Evolutionary conservation across 2,888 invertebrate species (phyloP).

Genomic region (Andrena praecox): DNA sequence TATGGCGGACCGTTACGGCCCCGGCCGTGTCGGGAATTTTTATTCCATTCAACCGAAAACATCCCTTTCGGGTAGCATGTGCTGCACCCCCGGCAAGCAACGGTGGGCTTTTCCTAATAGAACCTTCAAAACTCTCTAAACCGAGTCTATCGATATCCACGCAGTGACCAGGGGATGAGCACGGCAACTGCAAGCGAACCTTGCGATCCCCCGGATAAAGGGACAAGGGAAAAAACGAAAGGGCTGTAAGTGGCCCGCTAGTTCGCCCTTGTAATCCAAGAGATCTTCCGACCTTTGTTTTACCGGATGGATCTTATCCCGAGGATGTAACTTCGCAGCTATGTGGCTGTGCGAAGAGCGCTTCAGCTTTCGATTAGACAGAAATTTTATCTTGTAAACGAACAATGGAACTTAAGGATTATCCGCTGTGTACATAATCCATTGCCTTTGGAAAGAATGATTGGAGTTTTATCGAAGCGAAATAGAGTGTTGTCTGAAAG

Average conservation of each 20-base stretch:
- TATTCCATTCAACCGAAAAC: conserved; percentile 31
- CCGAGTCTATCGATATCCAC: conserved; percentile 34
- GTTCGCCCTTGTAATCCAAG: conserved; percentile 11
- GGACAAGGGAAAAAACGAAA: conserved; percentile 2
- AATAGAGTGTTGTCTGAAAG: neutral
- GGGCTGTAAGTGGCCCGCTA: neutral
- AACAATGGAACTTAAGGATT: neutral
- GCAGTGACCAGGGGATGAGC: neutral
- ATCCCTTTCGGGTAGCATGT: conserved; percentile 20
- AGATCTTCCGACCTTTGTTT: conserved; percentile 33
- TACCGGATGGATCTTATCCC: conserved; percentile 3
- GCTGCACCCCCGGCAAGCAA: conserved; percentile 20
- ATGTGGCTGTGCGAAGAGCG: neutral
- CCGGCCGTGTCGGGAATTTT: conserved; percentile 51
- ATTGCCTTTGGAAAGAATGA: neutral
- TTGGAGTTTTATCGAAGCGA: neutral
- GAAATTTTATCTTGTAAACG: too few species aligned
- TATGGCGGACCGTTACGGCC: conserved; percentile 28
- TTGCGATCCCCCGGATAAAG: conserved; percentile 1
- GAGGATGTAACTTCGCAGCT: conserved; percentile 7
- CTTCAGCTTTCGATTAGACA: neutral
- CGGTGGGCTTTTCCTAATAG: conserved; percentile 30
- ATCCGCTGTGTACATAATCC: neutral
- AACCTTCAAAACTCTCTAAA: conserved; percentile 27
- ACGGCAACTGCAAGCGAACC: conserved; percentile 2